Evolutionary conservation across 1,140 invertebrate genomes (phyloP), one percentile per base, ranked within the genome.

Genomic region (Pentalonia nigronervosa): DNA sequence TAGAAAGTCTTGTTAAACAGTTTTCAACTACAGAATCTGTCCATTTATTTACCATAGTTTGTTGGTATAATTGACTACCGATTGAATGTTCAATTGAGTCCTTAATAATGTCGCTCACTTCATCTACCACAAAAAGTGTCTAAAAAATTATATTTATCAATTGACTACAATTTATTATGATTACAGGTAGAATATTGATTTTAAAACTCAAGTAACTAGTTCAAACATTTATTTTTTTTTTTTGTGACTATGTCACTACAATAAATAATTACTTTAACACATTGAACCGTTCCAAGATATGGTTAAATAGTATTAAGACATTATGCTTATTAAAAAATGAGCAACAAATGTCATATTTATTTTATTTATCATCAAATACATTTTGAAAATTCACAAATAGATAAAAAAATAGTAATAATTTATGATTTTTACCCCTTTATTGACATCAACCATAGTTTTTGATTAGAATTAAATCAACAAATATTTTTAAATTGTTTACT

Each of bases 91-190:
- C 99, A 94, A 99, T 98, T n/a, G 98, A 98, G 96, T 99, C 98
- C 96, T 99, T 99, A 91, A 99, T 99, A 94, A 99, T 99, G 96
- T 98, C 99, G 95, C 98, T 99, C n/a, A 99, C 98, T 97, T 99
- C 98, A 96, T 99, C 99, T 14, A 99, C 98, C 94, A 99, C 97
- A 96, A 99, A 99, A 96, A 98, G 98, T 94, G 97, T 98, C 98
- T 99, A 95, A 95, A 97, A 96, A 92, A 41, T 17, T 4, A 67
- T n/a, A 67, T 14, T n/a, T 67, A 67, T 67, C 8, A 67, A 67
- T n/a, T n/a, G n/a, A 67, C 30, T 17, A 60, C 3, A 60, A n/a
- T 67, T 67, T 6, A n/a, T 67, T n/a, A n/a, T 3, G 11, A 60
- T 60, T 60, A 3, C 9, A 11, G 8, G 9, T 60, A n/a, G 60